phyloP scores from a whole-genome alignment of 2,113 vertebrate species.

The Pelusios castaneus region DNA sequence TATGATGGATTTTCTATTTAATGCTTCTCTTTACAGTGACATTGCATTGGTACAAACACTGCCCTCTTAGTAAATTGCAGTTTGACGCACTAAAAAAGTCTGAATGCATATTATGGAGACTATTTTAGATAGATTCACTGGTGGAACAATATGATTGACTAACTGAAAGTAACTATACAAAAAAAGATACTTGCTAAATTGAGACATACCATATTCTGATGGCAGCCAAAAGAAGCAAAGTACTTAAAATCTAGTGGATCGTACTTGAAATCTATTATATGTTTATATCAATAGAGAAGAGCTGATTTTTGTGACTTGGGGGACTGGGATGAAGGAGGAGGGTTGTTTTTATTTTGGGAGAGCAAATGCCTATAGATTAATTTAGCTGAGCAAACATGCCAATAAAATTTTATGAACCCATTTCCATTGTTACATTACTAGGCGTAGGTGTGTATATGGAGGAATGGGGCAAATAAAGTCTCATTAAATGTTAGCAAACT shows the following conservation, averaged over 20 bases:
- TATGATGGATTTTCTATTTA: not conserved
- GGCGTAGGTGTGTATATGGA: not conserved
- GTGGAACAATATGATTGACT: not conserved
- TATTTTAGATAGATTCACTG: not conserved
- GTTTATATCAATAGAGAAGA: too few species aligned
- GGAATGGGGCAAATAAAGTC: not conserved
- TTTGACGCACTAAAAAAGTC: not conserved
- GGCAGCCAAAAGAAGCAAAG: not conserved
- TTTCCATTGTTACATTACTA: not conserved
- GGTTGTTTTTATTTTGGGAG: not conserved
- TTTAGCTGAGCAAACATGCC: not conserved
- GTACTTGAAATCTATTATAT: not conserved
- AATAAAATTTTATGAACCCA: not conserved
- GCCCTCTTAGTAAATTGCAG: not conserved
- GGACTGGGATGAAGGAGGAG: not conserved
- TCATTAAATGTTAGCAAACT: not conserved
- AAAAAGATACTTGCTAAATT: not conserved
- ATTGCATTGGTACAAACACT: not conserved
- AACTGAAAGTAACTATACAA: not conserved
- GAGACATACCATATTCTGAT: not conserved
- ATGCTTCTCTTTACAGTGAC: not conserved
- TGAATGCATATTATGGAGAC: not conserved
- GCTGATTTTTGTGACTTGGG: not conserved
- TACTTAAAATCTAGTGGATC: not conserved
- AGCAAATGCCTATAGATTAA: not conserved